Evolutionary conservation across 92 coral and sea anemone genomes (phyloP).

Genomic region (Metridium senile): DNA sequence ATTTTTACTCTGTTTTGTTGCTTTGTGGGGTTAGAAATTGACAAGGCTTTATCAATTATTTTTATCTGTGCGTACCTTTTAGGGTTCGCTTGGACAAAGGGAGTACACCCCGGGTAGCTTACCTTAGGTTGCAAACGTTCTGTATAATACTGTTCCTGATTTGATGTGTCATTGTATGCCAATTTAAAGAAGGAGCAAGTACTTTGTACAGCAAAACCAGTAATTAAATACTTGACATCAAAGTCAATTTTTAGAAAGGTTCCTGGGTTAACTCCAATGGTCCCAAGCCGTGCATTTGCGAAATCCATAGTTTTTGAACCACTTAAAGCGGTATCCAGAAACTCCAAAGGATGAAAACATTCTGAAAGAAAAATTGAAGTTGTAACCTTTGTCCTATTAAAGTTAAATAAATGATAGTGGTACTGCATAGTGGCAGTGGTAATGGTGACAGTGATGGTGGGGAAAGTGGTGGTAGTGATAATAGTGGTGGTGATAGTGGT

Average conservation of each 20-base stretch:
- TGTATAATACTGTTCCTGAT: background rate
- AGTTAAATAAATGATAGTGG: too few species aligned
- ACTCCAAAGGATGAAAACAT: constrained; percentile 8
- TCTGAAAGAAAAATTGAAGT: constrained; percentile 12
- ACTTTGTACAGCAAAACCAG: constrained; percentile 12
- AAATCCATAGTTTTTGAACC: background rate
- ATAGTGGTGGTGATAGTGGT: too few species aligned
- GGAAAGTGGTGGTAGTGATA: too few species aligned
- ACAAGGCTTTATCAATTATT: too few species aligned
- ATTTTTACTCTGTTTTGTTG: too few species aligned
- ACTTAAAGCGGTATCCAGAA: background rate
- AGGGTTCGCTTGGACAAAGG: too few species aligned
- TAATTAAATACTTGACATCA: background rate
- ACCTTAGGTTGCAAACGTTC: background rate
- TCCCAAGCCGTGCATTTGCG: background rate
- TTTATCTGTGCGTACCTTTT: too few species aligned
- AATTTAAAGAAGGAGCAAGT: background rate
- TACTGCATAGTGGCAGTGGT: too few species aligned
- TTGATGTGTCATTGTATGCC: background rate
- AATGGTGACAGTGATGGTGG: too few species aligned
- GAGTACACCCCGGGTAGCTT: too few species aligned
- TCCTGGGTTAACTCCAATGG: background rate
- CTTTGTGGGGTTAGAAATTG: too few species aligned
- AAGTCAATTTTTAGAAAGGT: background rate
- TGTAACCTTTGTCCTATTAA: too few species aligned